Base-by-base conservation (phyloP, 2,113 vertebrate genomes). In the Pangasianodon gigas region DNA sequence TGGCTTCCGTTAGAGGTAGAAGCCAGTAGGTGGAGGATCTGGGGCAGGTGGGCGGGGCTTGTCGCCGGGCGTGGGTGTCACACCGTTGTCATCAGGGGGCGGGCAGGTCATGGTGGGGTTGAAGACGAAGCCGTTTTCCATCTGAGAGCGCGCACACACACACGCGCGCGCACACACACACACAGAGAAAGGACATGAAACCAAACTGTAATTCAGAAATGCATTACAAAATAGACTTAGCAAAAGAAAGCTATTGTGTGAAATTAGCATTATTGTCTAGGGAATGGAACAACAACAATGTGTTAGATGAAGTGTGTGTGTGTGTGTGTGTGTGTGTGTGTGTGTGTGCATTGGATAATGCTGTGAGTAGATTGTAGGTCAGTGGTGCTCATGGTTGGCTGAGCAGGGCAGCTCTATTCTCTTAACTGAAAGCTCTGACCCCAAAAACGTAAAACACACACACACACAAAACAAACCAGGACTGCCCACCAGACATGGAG, bases 321-420 rank as follows among this genome's bases (percentile, higher is more conserved):
- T n/a, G 41, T 44, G 24, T 26, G 41, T 62, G 69, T 89, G 52
- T 60, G 67, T 84, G 51, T 84, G 19, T 71, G 54, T 44, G 89
- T 71, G 52, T 44, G 86, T 56, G 74, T 69, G 85, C 54, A 7
- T 62, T 24, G 92, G 92, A 90, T 94, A 92, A 93, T 92, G 91
- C 92, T 89, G 89, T 91, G 90, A 91, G 90, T 60, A 91, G 89
- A 95, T 95, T 94, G 94, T 96, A 95, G 95, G 95, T 96, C 95
- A 96, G 89, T 71, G 5, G 16, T 6, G 88, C 92, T 95, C 92
- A 95, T 92, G 95, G 94, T 93, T 88, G 90, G 92, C 92, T 95
- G 93, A 71, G n/a, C 92, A 60, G 89, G 89, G 89, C 90, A 93
- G 87, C 93, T 93, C 91, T 94, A 90, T 94, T 94, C 93, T 92